Base-by-base conservation (phyloP, 2,113 vertebrate species). In the Pungitius pungitius region DNA sequence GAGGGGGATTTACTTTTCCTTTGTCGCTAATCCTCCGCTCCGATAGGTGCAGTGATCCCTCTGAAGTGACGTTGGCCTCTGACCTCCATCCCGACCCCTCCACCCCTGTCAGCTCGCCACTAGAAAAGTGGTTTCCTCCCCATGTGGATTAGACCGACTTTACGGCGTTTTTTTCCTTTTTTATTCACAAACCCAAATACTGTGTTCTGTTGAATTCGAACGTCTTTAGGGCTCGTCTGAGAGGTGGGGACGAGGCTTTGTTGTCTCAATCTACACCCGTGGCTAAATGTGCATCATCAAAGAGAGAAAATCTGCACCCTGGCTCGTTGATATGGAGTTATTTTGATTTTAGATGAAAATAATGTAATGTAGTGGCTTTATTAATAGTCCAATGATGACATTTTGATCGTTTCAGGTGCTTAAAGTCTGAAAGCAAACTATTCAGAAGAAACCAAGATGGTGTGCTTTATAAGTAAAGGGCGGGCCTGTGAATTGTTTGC, bases 1-100 rank as follows among this genome's bases (percentile, higher is more conserved):
- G 9, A 18, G 12, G 26, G n/a, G 73, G 68, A 73, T 84, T 86
- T 71, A 3, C 66, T 72, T 69, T 76, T 72, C 61, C 55, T 81
- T 54, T 69, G 37, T 51, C 15, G 1, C n/a, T 81, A 85, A 88
- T 88, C 82, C 85, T 43, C 22, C 73, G 4, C 49, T 20, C 73
- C 62, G 64, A 75, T 76, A 30, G 35, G 60, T 73, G 85, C 66
- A 73, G 24, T 57, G 69, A 78, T 76, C 75, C 56, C 33, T 77
- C 76, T 76, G 83, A 77, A 85, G 83, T 78, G 58, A 73, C 26
- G 0, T 0, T 81, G 87, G 2, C 72, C 81, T 47, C 64, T 67
- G 79, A 80, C 70, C 80, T 61, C 65, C 4, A 8, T 7, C 26
- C 35, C 67, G 64, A 66, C 45, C 61, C 40, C 27, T 39, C 8